Conservation (phyloP, 2,888 invertebrate species). For the Pogonocherus hispidulus region DNA sequence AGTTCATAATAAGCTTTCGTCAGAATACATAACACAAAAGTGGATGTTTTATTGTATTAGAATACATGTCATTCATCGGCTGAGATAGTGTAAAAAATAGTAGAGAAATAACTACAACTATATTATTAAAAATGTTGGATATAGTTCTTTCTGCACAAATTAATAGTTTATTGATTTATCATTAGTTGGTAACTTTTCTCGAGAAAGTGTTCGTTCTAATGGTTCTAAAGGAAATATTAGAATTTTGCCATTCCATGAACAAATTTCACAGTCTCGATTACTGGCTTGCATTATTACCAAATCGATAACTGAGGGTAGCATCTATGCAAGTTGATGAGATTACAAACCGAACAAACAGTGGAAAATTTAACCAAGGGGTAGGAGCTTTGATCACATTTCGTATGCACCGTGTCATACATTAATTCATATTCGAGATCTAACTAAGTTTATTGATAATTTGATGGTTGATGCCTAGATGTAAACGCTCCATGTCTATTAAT, state of each 20-base stretch:
- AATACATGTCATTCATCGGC: no score
- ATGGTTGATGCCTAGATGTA: constrained; percentile 43
- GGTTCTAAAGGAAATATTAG: no score
- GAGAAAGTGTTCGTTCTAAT: no score
- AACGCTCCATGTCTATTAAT: constrained; percentile 53
- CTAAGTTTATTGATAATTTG: constrained; percentile 43
- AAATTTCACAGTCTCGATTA: background rate
- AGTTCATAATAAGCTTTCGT: no score
- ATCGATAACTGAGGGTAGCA: constrained; percentile 21
- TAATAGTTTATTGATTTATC: no score
- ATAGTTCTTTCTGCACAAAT: no score
- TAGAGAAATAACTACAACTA: no score
- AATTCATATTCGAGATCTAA: constrained; percentile 35
- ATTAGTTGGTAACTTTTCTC: no score
- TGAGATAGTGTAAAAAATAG: no score
- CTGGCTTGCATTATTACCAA: background rate
- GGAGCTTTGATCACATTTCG: constrained; percentile 7
- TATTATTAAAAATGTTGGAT: no score
- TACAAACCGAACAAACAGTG: constrained; percentile 11
- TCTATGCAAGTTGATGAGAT: constrained; percentile 17
- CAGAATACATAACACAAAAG: no score
- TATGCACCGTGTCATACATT: constrained; percentile 26
- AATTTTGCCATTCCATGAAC: background rate
- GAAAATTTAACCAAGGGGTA: constrained; percentile 18
- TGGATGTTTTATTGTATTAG: no score